A percentile compares a stretch with the other conserved stretches of the same genome.
Conservation (phyloP, 2,888 invertebrate species). For the Nesidiocoris tenuis region DNA sequence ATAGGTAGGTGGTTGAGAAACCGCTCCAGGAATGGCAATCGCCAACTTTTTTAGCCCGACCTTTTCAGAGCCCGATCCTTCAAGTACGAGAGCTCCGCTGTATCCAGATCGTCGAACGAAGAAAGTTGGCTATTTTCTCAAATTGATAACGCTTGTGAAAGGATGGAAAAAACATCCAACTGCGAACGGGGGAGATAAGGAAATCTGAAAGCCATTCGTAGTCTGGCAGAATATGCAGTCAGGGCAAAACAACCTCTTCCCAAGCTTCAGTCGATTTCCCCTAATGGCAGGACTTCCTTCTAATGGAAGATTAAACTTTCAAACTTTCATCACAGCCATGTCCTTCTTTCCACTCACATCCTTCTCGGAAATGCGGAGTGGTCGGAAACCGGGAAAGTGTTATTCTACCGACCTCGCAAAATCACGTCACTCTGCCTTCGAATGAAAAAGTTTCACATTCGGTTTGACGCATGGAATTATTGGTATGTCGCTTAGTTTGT, state of each 20-base stretch:
- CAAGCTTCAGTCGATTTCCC: conserved; percentile 23
- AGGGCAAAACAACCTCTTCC: background rate
- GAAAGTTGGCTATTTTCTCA: background rate
- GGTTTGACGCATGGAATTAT: too few relatives aligned
- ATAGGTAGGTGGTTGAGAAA: too few relatives aligned
- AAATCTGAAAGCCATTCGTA: conserved; percentile 27
- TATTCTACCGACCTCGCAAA: too few relatives aligned
- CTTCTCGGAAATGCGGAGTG: background rate
- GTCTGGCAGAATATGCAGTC: conserved; percentile 9
- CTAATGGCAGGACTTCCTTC: conserved; percentile 28
- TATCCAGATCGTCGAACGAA: too few relatives aligned
- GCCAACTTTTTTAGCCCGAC: too few relatives aligned
- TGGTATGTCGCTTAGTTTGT: too few relatives aligned
- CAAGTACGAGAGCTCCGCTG: too few relatives aligned
- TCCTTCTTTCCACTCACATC: background rate
- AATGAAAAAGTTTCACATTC: too few relatives aligned
- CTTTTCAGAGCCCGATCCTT: too few relatives aligned
- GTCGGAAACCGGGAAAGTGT: too few relatives aligned
- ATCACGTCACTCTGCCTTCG: too few relatives aligned
- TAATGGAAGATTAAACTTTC: conserved; percentile 39
- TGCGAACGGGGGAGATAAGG: conserved; percentile 13
- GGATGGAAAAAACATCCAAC: background rate
- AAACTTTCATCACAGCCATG: conserved; percentile 2
- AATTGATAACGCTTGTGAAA: background rate
- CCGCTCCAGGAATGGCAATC: too few relatives aligned